These are phyloP conservation scores for Molorchus minor DNA, from an alignment of 2,888 invertebrate species.

Conservation along the genomic window DNA sequence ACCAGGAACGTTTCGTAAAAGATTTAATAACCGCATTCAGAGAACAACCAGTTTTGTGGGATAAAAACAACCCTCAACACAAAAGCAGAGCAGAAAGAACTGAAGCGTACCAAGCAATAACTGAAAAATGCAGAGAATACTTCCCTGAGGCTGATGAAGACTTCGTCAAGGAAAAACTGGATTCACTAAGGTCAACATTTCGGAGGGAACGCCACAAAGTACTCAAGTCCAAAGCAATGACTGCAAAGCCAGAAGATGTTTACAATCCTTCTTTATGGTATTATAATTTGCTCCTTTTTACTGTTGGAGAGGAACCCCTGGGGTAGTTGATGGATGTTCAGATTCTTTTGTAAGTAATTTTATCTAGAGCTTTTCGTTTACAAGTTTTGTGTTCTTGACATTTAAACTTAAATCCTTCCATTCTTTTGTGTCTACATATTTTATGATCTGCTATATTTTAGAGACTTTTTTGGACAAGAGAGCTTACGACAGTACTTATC, in stretches of 20 bases:
- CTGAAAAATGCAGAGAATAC: slow-evolving; percentile 41
- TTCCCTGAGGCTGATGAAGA: slow-evolving; percentile 46
- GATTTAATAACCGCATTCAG: slow-evolving; percentile 43
- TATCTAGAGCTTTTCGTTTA: slow-evolving; percentile 10
- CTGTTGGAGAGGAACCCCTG: slow-evolving; percentile 43
- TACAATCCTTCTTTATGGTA: slow-evolving; percentile 49
- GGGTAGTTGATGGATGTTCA: no score
- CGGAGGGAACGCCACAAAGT: slow-evolving; percentile 47
- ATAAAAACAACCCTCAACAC: slow-evolving; percentile 44
- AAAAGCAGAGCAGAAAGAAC: slow-evolving; percentile 39
- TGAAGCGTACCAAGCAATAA: slow-evolving; percentile 40
- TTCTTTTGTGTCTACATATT: no score
- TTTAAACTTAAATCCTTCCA: no score
- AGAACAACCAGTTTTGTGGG: slow-evolving; percentile 45
- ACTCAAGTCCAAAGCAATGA: slow-evolving; percentile 33
- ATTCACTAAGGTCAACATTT: slow-evolving; percentile 44
- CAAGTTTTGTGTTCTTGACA: not conserved
- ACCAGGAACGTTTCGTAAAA: slow-evolving; percentile 42
- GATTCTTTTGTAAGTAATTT: no score
- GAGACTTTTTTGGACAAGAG: slow-evolving; percentile 42
- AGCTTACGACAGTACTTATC: slow-evolving; percentile 44
- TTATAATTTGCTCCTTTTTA: slow-evolving; percentile 45
- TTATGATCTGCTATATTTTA: not conserved
- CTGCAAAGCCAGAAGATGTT: slow-evolving; percentile 34
- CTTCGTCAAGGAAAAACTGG: slow-evolving; percentile 44